phyloP scores from a whole-genome alignment of 1,140 invertebrate species.

The Branchinecta lynchi region DNA sequence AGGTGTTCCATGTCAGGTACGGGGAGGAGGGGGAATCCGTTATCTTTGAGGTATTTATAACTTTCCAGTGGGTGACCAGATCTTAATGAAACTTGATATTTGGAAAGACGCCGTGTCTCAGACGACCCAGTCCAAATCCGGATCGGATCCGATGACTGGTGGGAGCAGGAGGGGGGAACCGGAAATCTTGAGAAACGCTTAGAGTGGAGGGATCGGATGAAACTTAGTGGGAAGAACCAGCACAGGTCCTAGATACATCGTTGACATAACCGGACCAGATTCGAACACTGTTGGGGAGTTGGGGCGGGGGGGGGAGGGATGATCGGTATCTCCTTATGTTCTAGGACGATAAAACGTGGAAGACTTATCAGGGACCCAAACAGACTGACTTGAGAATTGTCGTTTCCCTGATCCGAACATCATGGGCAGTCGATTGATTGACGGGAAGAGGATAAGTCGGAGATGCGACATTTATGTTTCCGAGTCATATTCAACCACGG shows the following conservation, averaged over 20 bases:
- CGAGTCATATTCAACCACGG: no score
- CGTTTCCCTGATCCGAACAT: no score
- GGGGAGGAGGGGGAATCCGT: not conserved
- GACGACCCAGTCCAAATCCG: not conserved
- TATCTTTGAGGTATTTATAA: not conserved
- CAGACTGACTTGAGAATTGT: no score
- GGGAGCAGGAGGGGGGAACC: not conserved
- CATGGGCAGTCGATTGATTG: no score
- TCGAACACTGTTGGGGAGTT: not conserved
- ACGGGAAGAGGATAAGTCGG: no score
- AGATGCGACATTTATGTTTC: no score
- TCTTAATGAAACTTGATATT: constrained; percentile 7
- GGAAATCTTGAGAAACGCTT: constrained; percentile 1
- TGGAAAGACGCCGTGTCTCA: constrained; percentile 9
- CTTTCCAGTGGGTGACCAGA: not conserved
- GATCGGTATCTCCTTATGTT: no score
- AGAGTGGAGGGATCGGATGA: constrained; percentile 5
- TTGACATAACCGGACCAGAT: constrained; percentile 5
- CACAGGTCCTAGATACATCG: not conserved
- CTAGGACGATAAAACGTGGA: no score
- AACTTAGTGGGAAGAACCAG: constrained; percentile 1
- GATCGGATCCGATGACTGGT: not conserved
- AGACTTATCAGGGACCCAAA: no score
- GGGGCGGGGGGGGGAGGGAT: not conserved
- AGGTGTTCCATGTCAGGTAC: no score